phyloP scores from a whole-genome alignment of 2,888 invertebrate genomes.

The Chironomus tentans region DNA sequence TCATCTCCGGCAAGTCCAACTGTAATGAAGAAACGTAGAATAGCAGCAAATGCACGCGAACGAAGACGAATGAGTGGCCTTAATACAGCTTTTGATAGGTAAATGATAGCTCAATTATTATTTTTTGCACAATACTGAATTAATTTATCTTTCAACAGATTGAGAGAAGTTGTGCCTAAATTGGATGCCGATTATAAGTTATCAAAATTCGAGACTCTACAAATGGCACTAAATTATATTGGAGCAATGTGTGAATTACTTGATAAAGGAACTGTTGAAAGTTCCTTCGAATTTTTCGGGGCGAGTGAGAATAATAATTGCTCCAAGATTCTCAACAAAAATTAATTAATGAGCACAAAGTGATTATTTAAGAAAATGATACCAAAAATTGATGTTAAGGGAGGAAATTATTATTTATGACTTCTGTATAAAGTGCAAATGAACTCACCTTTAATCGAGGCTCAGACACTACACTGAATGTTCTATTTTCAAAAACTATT shows the following conservation, averaged over 20 bases:
- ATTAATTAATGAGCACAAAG: not conserved
- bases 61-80: slow-evolving; percentile 66
- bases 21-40: slow-evolving; percentile 51
- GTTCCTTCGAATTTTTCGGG: slow-evolving; percentile 30
- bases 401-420: too few species aligned
- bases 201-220: slow-evolving; percentile 67
- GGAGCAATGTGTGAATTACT: slow-evolving; percentile 57
- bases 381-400: too few species aligned
- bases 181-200: slow-evolving; percentile 61
- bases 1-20: slow-evolving; percentile 45
- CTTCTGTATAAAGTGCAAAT: too few species aligned
- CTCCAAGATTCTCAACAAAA: slow-evolving; percentile 1
- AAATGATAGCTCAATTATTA: slow-evolving; percentile 29
- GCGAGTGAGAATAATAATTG: slow-evolving; percentile 13
- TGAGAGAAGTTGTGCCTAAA: slow-evolving; percentile 62
- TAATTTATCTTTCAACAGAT: slow-evolving; percentile 32
- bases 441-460: too few species aligned
- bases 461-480: too few species aligned
- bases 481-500: too few species aligned
- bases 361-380: too few species aligned
- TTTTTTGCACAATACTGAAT: not conserved
- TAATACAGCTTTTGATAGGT: slow-evolving; percentile 60
- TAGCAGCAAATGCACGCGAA: slow-evolving; percentile 67
- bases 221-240: slow-evolving; percentile 73
- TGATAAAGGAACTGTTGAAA: slow-evolving; percentile 38